phyloP scores from a whole-genome alignment of 2,888 invertebrate genomes.

The Corbicula japonica region DNA sequence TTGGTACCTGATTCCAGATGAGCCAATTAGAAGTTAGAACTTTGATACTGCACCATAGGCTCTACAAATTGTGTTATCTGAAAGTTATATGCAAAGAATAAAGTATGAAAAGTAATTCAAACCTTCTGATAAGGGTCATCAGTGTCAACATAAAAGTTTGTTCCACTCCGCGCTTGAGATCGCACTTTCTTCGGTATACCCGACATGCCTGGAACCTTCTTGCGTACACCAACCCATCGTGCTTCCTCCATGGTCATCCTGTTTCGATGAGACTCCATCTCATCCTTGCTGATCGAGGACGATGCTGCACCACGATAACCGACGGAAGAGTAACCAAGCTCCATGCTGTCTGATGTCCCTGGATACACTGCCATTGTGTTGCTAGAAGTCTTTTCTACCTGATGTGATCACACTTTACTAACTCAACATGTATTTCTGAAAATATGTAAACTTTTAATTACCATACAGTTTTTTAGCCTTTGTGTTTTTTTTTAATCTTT shows the following conservation, averaged over 20 bases:
- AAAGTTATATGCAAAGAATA: background rate
- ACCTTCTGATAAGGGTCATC: slow-evolving; percentile 62
- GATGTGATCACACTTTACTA: too few species aligned
- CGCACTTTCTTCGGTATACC: slow-evolving; percentile 54
- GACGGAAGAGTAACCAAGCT: slow-evolving; percentile 38
- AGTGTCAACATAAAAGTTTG: slow-evolving; percentile 8
- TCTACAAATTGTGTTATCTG: too few species aligned
- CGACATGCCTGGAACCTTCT: slow-evolving; percentile 74
- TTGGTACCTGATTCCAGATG: too few species aligned
- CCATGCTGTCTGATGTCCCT: slow-evolving; percentile 28
- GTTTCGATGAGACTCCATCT: slow-evolving; percentile 61
- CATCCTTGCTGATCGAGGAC: slow-evolving; percentile 50
- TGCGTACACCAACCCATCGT: slow-evolving; percentile 75
- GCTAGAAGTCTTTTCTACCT: background rate
- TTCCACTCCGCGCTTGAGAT: background rate
- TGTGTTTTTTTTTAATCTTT: too few species aligned
- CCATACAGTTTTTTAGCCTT: too few species aligned
- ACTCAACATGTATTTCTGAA: too few species aligned
- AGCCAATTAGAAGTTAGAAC: too few species aligned
- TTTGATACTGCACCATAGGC: too few species aligned
- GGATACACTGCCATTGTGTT: slow-evolving; percentile 34
- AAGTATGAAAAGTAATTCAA: background rate
- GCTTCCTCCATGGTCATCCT: slow-evolving; percentile 75
- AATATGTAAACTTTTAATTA: too few species aligned
- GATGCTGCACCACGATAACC: slow-evolving; percentile 52